These are phyloP conservation scores for Adelognathus sp. DNA, from an alignment of 2,888 invertebrate species.

Conservation along the genomic window DNA sequence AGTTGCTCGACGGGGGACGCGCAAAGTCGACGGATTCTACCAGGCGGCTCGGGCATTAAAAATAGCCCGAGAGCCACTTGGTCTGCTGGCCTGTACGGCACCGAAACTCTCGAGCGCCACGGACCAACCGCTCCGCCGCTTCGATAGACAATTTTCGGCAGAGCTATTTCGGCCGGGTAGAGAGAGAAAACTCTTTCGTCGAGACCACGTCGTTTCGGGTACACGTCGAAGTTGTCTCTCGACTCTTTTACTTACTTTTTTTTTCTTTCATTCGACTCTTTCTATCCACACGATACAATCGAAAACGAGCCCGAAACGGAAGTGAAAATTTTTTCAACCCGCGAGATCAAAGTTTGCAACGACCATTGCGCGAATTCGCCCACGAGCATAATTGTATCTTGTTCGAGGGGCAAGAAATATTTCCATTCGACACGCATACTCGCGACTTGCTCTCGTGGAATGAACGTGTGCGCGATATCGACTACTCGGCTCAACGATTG, in stretches of 20 bases:
- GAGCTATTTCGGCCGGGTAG: slow-evolving; percentile 61
- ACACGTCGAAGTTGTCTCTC: slow-evolving; percentile 16
- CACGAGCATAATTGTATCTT: neutral
- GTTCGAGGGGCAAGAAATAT: neutral
- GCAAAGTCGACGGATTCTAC: slow-evolving; percentile 13
- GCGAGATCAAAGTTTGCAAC: neutral
- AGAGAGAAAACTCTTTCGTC: slow-evolving; percentile 52
- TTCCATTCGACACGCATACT: slow-evolving; percentile 1
- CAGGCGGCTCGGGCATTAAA: slow-evolving; percentile 59
- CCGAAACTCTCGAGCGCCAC: slow-evolving; percentile 55
- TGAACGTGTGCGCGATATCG: neutral
- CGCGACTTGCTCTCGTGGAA: neutral
- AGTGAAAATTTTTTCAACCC: neutral
- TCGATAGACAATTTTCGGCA: slow-evolving; percentile 72
- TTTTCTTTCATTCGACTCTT: neutral
- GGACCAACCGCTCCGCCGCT: slow-evolving; percentile 69
- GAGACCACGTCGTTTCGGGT: slow-evolving; percentile 28
- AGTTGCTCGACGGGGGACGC: neutral
- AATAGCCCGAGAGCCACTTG: slow-evolving; percentile 72
- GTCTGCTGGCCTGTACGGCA: slow-evolving; percentile 67
- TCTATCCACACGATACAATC: neutral
- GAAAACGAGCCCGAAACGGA: neutral
- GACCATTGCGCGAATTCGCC: neutral
- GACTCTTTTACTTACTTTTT: too few species aligned
- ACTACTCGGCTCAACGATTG: neutral